phyloP scores from a whole-genome alignment of 92 coral and sea anemone genomes.

The Pocillopora meandrina region DNA sequence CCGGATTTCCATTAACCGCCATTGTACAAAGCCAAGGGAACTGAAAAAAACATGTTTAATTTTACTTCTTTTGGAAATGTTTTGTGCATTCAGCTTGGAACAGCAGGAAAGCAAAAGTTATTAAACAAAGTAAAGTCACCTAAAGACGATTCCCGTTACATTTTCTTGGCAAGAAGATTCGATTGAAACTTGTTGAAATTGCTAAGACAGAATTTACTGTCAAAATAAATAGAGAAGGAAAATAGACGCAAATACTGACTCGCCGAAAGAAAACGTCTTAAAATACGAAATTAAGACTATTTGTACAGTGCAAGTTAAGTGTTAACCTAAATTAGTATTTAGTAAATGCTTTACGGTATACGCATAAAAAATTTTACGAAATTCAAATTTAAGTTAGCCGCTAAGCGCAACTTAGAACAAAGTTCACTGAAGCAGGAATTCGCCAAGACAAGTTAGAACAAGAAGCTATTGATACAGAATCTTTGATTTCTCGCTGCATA shows the following conservation, averaged over 20 bases:
- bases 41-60: not conserved
- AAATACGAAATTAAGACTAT: not conserved
- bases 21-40: not conserved
- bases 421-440: not conserved
- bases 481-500: too few species aligned
- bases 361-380: not conserved
- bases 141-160: not conserved
- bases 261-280: not conserved
- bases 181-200: not conserved
- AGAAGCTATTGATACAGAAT: not conserved
- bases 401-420: not conserved
- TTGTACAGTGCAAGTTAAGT: not conserved
- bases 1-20: not conserved
- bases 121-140: not conserved
- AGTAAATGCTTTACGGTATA: not conserved
- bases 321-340: not conserved
- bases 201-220: not conserved
- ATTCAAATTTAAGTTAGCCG: not conserved
- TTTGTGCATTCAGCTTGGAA: not conserved
- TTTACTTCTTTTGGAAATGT: not conserved
- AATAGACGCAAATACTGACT: not conserved
- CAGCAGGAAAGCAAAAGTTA: not conserved
- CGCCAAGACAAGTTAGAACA: too few species aligned
- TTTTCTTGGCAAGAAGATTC: not conserved
- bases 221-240: not conserved